Base-by-base conservation (phyloP, 1,140 invertebrate species). In the Cyphomyrmex costatus region DNA sequence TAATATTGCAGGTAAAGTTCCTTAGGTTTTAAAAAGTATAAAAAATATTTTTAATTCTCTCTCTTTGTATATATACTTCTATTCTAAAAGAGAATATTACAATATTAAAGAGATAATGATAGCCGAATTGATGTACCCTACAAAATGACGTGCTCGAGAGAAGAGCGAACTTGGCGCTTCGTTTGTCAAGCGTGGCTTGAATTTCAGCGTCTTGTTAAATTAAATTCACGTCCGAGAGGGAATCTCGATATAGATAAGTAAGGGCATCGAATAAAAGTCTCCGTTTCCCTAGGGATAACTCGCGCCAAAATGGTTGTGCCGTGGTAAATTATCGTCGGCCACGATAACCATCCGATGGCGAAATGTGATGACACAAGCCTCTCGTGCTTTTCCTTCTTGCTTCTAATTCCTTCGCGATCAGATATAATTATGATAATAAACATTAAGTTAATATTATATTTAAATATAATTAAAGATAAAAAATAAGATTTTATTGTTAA, bases 141-240 rank as follows among this genome's bases (percentile, higher is more conserved):
- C 19, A 21, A 51, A 42, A 3, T 73, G 60, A 49, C 5, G 3
- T 19, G 24, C 53, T 60, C 68, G n/a, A 49, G 53, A 53, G 68
- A 83, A 24, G 33, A 73, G 53, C 51, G 36, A 82, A 58, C 27
- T 70, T 82, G 51, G 65, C 30, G 33, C 53, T 83, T 73, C 66
- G 79, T 83, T 83, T 83, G 68, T 73, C 53, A 73, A 82, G 51
- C 79, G 66, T 61, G 53, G 79, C 68, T 83, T 83, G 79, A 83
- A 73, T 83, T 83, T 83, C 79, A 83, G 68, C 68, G 53, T 83
- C 79, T 83, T 53, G 79, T 83, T 83, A 83, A 83, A 83, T 83
- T 83, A 83, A 83, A 83, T 83, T 68, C 79, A 58, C 51, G 68
- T 83, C 79, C 68, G 7, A 83, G 14, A 36, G 36, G 68, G 56